Conservation (phyloP, 1,140 invertebrate species). For the Tenebrio molitor region DNA sequence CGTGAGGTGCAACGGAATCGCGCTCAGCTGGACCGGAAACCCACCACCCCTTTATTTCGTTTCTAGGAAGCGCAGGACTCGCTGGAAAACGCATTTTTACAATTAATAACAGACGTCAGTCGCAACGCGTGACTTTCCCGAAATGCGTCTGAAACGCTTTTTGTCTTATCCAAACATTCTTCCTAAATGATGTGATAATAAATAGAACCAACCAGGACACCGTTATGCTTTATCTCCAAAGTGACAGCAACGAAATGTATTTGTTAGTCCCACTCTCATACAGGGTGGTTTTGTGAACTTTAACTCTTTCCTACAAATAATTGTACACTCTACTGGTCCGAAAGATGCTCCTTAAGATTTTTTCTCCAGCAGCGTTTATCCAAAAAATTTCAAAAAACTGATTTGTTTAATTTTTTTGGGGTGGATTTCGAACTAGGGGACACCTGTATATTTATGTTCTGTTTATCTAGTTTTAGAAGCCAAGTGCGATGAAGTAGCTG, state of each 20-base stretch:
- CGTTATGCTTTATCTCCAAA: not conserved
- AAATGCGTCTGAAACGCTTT: no score
- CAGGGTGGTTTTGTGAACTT: not conserved
- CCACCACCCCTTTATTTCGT: slow-evolving; percentile 6
- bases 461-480: not conserved
- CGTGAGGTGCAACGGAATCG: slow-evolving; percentile 32
- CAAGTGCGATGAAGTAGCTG: not conserved
- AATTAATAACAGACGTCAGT: no score
- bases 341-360: no score
- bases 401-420: no score
- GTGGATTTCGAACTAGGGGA: no score
- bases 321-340: no score
- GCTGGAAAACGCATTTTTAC: not conserved
- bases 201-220: not conserved
- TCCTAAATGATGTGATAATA: slow-evolving; percentile 14
- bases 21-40: slow-evolving; percentile 31
- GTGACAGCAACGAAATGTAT: slow-evolving; percentile 1
- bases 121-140: no score
- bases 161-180: not conserved
- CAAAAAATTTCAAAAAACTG: no score
- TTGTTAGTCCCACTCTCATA: not conserved
- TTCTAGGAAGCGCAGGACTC: not conserved
- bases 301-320: no score
- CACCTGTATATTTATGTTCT: slow-evolving; percentile 17
- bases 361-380: no score